These are phyloP conservation scores for Camelus dromedarius DNA, from an alignment of 2,113 vertebrate species.

Conservation along the genomic window DNA sequence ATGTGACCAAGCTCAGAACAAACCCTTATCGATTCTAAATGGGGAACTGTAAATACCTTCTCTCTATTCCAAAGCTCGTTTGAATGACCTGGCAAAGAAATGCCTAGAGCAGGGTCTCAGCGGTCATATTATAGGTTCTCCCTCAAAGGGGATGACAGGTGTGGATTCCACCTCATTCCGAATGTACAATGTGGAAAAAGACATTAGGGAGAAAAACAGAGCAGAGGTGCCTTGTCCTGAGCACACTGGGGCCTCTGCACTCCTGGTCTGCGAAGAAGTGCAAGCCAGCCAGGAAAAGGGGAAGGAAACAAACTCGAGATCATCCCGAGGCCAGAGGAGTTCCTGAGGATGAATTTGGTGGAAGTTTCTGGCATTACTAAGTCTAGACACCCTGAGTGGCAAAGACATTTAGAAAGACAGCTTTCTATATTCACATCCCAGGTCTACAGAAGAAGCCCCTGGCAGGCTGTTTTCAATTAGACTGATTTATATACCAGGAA, in stretches of 20 bases:
- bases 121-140: not conserved
- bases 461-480: slow-evolving; percentile 74
- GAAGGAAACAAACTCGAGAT: not conserved
- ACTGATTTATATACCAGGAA: slow-evolving; percentile 66
- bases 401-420: not conserved
- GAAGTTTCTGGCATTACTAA: slow-evolving; percentile 9
- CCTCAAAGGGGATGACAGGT: not conserved
- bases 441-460: slow-evolving; percentile 44
- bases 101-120: not conserved
- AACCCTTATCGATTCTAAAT: not conserved
- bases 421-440: not conserved
- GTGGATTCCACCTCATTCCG: not conserved
- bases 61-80: not conserved
- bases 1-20: not conserved
- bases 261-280: fast-evolving
- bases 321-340: not conserved
- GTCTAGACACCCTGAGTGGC: not conserved
- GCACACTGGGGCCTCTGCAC: not conserved
- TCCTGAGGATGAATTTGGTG: not conserved
- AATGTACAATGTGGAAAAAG: not conserved
- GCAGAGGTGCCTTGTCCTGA: not conserved
- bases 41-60: not conserved
- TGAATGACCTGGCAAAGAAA: not conserved
- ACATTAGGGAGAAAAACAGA: not conserved
- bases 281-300: not conserved